A percentile compares a stretch with the other conserved stretches of the same genome.
Evolutionary conservation across 2,113 vertebrate genomes (phyloP).

Genomic region (Zosterops pallidus): DNA sequence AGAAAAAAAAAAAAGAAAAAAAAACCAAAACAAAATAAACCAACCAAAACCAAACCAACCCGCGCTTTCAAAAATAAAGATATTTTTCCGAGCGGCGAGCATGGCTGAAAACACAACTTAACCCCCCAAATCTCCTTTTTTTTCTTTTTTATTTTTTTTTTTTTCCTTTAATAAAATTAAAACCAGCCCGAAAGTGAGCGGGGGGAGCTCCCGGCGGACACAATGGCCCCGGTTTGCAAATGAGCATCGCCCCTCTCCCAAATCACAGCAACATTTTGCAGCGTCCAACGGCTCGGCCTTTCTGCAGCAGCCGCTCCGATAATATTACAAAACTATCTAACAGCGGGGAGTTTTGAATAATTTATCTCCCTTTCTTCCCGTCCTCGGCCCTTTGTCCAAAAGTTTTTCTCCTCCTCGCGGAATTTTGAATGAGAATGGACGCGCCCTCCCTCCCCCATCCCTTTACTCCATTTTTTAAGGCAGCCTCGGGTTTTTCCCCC

Average conservation of each 20-base stretch:
- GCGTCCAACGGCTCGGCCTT: constrained; percentile 69
- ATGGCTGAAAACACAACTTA: not conserved
- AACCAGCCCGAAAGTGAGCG: not conserved
- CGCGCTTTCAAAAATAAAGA: not conserved
- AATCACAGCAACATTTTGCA: constrained; percentile 79
- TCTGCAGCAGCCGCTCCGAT: constrained; percentile 78
- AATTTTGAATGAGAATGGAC: constrained; percentile 84
- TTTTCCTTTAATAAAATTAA: not conserved
- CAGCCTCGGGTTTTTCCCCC: constrained; percentile 16
- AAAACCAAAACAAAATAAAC: too few relatives aligned
- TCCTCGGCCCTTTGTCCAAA: constrained; percentile 81
- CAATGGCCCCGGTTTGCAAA: constrained; percentile 67
- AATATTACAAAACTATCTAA: constrained; percentile 86
- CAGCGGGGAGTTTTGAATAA: constrained; percentile 87
- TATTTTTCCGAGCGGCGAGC: not conserved
- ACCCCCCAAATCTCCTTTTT: not conserved
- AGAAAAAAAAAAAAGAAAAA: not conserved
- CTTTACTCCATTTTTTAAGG: constrained; percentile 38
- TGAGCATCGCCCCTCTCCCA: constrained; percentile 58
- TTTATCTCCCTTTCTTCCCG: constrained; percentile 84
- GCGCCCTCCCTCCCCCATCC: constrained; percentile 54
- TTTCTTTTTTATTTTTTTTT: accelerated
- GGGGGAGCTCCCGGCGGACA: not conserved
- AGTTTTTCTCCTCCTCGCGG: constrained; percentile 67
- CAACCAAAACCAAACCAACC: not conserved